A percentile compares a stretch with the other conserved stretches of the same genome.
phyloP scores from a whole-genome alignment of 2,888 invertebrate species.

The Synanthedon formicaeformis region DNA sequence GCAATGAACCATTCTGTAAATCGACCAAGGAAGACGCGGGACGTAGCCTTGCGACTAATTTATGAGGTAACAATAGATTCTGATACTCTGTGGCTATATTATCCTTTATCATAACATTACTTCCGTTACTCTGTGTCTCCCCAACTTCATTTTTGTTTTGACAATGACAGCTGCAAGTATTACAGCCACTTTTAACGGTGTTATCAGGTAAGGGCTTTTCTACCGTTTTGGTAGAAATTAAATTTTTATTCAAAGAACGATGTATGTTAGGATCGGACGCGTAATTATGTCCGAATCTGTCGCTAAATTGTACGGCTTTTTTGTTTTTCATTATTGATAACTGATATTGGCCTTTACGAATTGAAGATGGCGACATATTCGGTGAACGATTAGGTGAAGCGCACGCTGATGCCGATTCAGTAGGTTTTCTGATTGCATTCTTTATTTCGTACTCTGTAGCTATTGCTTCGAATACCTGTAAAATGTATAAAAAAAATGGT shows the following conservation, averaged over 20 bases:
- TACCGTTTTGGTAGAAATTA: constrained; percentile 18
- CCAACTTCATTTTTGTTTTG: constrained; percentile 15
- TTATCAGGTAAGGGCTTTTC: constrained; percentile 20
- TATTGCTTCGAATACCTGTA: constrained; percentile 59
- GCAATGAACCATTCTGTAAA: constrained; percentile 25
- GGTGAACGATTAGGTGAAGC: constrained; percentile 44
- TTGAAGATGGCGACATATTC: constrained; percentile 34
- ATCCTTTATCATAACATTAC: not conserved
- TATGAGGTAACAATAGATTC: constrained; percentile 32
- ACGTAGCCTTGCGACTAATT: constrained; percentile 37
- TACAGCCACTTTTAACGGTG: constrained; percentile 12
- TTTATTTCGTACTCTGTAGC: constrained; percentile 58
- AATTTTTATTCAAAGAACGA: constrained; percentile 17
- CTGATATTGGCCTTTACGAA: constrained; percentile 46
- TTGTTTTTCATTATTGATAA: constrained; percentile 44
- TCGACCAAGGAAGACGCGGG: constrained; percentile 51
- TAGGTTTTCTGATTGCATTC: constrained; percentile 25
- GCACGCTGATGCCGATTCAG: constrained; percentile 32
- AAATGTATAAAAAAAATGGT: constrained; percentile 5
- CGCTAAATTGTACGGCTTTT: constrained; percentile 34
- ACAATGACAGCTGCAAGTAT: constrained; percentile 20
- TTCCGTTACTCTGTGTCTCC: constrained; percentile 8
- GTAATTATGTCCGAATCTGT: constrained; percentile 33
- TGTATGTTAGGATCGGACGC: constrained; percentile 54
- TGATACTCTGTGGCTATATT: constrained; percentile 13